phyloP scores from a whole-genome alignment of 2,888 invertebrate genomes.

The Dicycla oo region DNA sequence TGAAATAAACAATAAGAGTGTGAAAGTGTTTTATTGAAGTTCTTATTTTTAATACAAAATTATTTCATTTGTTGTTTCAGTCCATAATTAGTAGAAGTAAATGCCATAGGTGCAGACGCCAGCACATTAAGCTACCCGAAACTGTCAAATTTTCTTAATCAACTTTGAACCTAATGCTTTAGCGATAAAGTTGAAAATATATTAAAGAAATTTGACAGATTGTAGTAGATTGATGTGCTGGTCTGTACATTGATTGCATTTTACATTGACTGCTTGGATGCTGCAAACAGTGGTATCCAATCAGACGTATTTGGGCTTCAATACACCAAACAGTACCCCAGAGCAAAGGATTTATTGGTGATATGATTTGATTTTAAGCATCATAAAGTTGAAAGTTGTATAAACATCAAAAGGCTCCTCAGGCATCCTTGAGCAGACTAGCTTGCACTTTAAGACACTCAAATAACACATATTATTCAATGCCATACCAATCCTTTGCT shows the following conservation, averaged over 20 bases:
- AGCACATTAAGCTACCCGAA: too few species aligned
- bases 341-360: background rate
- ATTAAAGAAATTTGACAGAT: too few species aligned
- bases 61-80: background rate
- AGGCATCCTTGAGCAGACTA: too few species aligned
- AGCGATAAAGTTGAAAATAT: too few species aligned
- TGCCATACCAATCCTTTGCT: background rate
- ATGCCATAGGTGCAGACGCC: background rate
- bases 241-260: too few species aligned
- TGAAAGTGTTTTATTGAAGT: slow-evolving; percentile 47
- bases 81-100: background rate
- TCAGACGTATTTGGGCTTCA: background rate
- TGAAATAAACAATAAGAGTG: slow-evolving; percentile 51
- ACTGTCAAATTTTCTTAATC: too few species aligned
- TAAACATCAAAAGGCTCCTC: background rate
- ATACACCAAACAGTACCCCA: background rate
- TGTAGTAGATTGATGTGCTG: too few species aligned
- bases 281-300: background rate
- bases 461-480: background rate
- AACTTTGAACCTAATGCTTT: too few species aligned
- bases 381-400: background rate
- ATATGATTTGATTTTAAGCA: background rate
- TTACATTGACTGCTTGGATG: background rate
- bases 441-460: background rate
- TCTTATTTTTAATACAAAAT: background rate